These are phyloP conservation scores for Eristalinus aeneus DNA, from an alignment of 2,888 invertebrate species.

Conservation along the genomic window DNA sequence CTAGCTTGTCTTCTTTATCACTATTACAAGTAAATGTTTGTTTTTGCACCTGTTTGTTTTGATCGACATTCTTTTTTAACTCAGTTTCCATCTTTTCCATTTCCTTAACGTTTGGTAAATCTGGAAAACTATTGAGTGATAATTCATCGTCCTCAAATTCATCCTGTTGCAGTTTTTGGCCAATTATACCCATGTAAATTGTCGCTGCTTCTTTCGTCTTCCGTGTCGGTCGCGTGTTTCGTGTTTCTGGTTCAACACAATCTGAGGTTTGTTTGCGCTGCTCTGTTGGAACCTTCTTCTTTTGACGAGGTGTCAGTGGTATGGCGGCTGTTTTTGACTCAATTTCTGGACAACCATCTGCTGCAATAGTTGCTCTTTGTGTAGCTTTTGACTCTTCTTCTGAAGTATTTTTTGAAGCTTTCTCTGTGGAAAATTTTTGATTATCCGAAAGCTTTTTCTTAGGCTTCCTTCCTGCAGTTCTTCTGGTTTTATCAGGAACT, in stretches of 20 bases:
- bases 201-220: constrained; percentile 90
- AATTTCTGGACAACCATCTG: not conserved
- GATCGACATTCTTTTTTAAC: constrained; percentile 80
- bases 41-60: constrained; percentile 52
- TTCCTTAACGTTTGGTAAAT: constrained; percentile 84
- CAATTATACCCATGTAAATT: constrained; percentile 88
- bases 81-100: constrained; percentile 84
- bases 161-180: constrained; percentile 85
- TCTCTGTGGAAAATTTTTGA: constrained; percentile 17
- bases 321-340: not conserved
- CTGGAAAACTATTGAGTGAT: constrained; percentile 86
- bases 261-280: constrained; percentile 72
- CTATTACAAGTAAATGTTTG: constrained; percentile 64
- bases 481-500: constrained; percentile 38
- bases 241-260: constrained; percentile 68
- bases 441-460: constrained; percentile 46
- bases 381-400: constrained; percentile 3
- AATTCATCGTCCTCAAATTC: constrained; percentile 83
- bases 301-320: constrained; percentile 59
- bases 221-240: constrained; percentile 82
- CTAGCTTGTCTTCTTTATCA: constrained; percentile 9
- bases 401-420: constrained; percentile 2
- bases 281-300: constrained; percentile 74
- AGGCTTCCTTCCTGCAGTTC: constrained; percentile 40
- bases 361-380: not conserved